phyloP scores from a whole-genome alignment of 2,113 vertebrate species.

The Oenanthe melanoleuca region DNA sequence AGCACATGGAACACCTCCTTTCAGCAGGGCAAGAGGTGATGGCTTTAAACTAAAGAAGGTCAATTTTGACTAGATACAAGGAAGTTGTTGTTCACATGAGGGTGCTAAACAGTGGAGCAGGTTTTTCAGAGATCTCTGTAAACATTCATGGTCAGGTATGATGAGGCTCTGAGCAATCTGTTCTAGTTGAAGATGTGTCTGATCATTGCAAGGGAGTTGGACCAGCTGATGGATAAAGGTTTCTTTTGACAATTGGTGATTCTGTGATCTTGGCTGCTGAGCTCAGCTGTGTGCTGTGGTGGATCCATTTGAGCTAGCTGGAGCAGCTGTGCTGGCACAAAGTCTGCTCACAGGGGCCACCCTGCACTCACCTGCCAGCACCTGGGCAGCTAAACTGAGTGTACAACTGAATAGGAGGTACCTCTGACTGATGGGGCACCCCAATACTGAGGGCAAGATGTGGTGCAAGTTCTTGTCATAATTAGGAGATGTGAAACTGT shows the following conservation, averaged over 20 bases:
- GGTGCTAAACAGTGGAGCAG: not conserved
- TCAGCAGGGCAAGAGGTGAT: not conserved
- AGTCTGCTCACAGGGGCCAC: not conserved
- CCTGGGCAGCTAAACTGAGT: not conserved
- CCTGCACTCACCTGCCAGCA: not conserved
- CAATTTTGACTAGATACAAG: not conserved
- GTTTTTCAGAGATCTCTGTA: not conserved
- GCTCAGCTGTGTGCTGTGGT: not conserved
- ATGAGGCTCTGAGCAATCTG: not conserved
- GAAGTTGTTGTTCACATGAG: not conserved
- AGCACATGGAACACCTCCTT: not conserved
- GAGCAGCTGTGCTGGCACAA: not conserved
- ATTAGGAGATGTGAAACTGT: not conserved
- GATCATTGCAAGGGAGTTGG: not conserved
- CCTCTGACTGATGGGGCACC: not conserved
- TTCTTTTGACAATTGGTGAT: not conserved
- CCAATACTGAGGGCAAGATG: not conserved
- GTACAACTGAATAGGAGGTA: not conserved
- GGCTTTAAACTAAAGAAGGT: not conserved
- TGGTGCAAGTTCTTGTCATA: not conserved
- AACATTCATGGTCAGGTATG: not conserved
- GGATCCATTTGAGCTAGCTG: fast-evolving
- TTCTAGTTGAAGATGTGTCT: not conserved
- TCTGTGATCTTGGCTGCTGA: not conserved
- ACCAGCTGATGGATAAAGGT: not conserved